phyloP scores from a whole-genome alignment of 2,113 vertebrate species.

The Macquaria australasica region DNA sequence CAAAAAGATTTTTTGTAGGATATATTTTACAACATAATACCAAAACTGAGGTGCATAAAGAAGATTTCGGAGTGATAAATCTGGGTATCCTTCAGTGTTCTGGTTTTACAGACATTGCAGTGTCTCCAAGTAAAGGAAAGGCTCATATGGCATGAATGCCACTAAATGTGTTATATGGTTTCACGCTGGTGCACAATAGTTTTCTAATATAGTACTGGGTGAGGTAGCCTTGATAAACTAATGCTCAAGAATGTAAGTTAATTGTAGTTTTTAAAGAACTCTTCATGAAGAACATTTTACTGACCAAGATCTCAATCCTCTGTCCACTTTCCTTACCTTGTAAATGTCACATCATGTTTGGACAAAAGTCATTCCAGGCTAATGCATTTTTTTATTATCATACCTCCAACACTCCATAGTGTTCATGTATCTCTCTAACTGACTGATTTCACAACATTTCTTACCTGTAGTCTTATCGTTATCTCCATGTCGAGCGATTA shows the following conservation, averaged over 20 bases:
- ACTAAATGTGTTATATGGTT: no score
- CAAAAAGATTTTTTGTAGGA: not conserved
- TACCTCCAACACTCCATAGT: not conserved
- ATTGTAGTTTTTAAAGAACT: not conserved
- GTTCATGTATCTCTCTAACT: not conserved
- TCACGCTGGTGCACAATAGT: no score
- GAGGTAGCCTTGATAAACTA: not conserved
- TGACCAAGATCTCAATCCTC: not conserved
- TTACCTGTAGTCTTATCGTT: conserved; percentile 24
- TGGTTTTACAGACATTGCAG: not conserved
- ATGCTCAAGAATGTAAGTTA: not conserved
- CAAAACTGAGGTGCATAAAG: not conserved
- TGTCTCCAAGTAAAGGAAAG: not conserved
- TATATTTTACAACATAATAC: not conserved
- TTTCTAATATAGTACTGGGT: not conserved
- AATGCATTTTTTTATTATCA: not conserved
- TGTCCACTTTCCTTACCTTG: not conserved
- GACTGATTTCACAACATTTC: conserved; percentile 52
- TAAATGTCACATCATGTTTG: not conserved
- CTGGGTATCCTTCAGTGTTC: no score
- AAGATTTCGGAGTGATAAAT: not conserved
- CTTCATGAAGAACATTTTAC: not conserved
- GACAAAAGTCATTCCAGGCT: no score
- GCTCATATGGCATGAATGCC: not conserved
- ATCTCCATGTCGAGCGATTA: no score